A percentile compares a stretch with the other conserved stretches of the same genome.
Evolutionary conservation across 2,888 invertebrate species (phyloP).

Genomic region (Leptinotarsa haldemani): DNA sequence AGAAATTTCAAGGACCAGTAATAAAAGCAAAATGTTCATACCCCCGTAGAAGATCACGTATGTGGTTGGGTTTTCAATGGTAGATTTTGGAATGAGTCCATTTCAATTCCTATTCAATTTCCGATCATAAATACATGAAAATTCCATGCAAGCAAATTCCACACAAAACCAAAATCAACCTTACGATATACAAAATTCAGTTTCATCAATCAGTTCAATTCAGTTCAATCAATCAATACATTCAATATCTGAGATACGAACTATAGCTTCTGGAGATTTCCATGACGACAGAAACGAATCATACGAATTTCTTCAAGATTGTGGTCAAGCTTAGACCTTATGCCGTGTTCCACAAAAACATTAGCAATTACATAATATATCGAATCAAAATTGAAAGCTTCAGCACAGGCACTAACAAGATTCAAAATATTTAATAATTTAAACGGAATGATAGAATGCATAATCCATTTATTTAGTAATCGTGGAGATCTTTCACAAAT

Average conservation of each 20-base stretch:
- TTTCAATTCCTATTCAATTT: background rate
- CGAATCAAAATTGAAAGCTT: slow-evolving; percentile 7
- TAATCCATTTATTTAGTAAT: background rate
- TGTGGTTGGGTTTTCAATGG: background rate
- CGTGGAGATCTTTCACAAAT: slow-evolving; percentile 1
- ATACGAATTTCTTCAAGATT: slow-evolving; percentile 14
- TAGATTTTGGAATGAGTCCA: background rate
- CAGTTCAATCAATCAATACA: background rate
- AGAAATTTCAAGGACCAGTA: background rate
- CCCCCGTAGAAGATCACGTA: background rate
- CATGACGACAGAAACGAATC: slow-evolving; percentile 6
- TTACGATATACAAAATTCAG: background rate
- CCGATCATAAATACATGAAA: background rate
- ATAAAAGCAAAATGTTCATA: background rate
- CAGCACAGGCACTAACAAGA: background rate
- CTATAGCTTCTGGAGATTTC: slow-evolving; percentile 6
- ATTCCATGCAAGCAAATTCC: no score
- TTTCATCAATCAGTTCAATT: background rate
- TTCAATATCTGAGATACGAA: background rate
- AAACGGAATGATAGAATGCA: background rate
- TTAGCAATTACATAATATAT: background rate
- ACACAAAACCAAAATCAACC: background rate
- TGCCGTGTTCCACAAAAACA: background rate
- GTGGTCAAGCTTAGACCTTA: background rate
- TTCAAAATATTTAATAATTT: slow-evolving; percentile 5